These are phyloP conservation scores for Hyla sarda DNA, from an alignment of 2,113 vertebrate species.

Conservation along the genomic window DNA sequence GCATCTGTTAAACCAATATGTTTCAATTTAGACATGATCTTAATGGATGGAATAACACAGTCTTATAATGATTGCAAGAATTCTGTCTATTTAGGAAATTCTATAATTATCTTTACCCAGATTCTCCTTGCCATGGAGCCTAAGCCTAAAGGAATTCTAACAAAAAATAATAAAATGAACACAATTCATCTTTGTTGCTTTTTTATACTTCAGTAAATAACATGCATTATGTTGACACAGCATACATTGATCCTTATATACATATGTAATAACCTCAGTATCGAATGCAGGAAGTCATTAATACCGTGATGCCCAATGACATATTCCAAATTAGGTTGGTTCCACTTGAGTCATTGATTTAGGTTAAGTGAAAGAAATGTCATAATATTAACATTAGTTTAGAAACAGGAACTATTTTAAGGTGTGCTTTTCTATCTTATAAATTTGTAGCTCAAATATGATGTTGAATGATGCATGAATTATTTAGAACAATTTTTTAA, in stretches of 20 bases:
- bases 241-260: not conserved
- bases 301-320: not conserved
- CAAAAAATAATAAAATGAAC: no score
- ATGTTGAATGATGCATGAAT: not conserved
- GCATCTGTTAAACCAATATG: no score
- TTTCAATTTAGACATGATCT: no score
- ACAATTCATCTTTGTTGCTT: no score
- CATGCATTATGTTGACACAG: not conserved
- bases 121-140: no score
- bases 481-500: not conserved
- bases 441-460: not conserved
- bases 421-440: not conserved
- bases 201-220: not conserved
- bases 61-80: no score
- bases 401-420: not conserved
- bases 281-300: not conserved
- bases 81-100: no score
- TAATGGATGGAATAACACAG: no score
- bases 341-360: conserved; percentile 1
- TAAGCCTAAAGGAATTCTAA: no score
- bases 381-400: conserved; percentile 55
- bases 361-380: not conserved
- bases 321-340: conserved; percentile 24
- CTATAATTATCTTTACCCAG: no score
- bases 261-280: not conserved